Conservation (phyloP, 30 jellyfish, hydroid and myxozoan genomes). For the Pelagia noctiluca region DNA sequence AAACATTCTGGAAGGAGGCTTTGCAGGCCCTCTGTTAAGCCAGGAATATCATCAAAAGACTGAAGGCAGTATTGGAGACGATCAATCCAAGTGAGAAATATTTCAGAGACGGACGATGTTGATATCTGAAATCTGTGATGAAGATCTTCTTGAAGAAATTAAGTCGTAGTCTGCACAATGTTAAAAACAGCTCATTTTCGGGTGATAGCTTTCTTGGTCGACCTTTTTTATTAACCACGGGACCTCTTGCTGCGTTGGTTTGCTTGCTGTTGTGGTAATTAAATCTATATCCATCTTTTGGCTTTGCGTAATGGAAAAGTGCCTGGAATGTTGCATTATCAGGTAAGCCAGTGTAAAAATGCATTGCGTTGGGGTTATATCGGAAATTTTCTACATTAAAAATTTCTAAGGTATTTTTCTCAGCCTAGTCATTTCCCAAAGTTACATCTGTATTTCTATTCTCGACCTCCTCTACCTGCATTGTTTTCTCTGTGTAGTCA, state of each 20-base stretch:
- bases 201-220: slow-evolving; percentile 5
- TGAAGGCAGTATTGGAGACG: background rate
- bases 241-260: slow-evolving; percentile 1
- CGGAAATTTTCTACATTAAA: background rate
- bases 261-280: background rate
- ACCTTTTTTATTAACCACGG: background rate
- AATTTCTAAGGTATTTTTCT: background rate
- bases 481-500: background rate
- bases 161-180: background rate
- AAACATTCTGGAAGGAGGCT: background rate
- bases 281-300: background rate
- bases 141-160: background rate
- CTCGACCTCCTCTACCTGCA: background rate
- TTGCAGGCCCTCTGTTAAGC: background rate
- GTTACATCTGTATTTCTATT: background rate
- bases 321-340: background rate
- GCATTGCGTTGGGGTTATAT: background rate
- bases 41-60: background rate
- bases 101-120: background rate
- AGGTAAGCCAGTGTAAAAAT: background rate
- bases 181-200: background rate
- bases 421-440: background rate
- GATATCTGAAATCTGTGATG: background rate
- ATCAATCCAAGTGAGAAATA: background rate
- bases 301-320: background rate